A percentile compares a stretch with the other conserved stretches of the same genome.
These are phyloP conservation scores for Quadroppia sp. DNA, from an alignment of 2,888 invertebrate genomes.

Conservation along the genomic window DNA sequence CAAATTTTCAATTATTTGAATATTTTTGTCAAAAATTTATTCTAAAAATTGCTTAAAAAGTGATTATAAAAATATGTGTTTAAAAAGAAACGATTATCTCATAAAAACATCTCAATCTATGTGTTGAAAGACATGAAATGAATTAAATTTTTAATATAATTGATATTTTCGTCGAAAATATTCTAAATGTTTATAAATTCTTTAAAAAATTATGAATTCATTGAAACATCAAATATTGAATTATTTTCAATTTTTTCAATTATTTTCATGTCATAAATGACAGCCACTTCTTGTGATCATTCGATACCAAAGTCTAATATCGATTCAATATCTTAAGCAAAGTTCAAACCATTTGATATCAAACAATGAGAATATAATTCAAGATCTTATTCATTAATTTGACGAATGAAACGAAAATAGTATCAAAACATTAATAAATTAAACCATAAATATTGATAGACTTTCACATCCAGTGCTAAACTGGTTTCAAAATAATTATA, in stretches of 20 bases:
- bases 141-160: no score
- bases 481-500: constrained; percentile 19
- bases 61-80: no score
- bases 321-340: background rate
- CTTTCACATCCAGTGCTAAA: background rate
- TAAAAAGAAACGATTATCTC: no score
- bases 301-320: background rate
- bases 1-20: no score
- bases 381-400: constrained; percentile 18
- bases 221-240: constrained; percentile 25
- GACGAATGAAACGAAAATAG: constrained; percentile 19
- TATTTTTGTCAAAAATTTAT: no score
- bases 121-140: no score
- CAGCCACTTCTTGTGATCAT: background rate
- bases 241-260: constrained; percentile 20
- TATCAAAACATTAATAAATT: constrained; percentile 35
- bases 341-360: constrained; percentile 1
- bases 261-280: constrained; percentile 21
- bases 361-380: background rate
- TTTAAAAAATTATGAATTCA: constrained; percentile 5
- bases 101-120: no score
- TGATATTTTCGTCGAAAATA: no score
- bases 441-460: constrained; percentile 36
- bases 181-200: no score
- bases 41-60: no score